These are phyloP conservation scores for Oophaga sylvatica DNA, from an alignment of 2,797 vertebrate species.

Conservation along the genomic window DNA sequence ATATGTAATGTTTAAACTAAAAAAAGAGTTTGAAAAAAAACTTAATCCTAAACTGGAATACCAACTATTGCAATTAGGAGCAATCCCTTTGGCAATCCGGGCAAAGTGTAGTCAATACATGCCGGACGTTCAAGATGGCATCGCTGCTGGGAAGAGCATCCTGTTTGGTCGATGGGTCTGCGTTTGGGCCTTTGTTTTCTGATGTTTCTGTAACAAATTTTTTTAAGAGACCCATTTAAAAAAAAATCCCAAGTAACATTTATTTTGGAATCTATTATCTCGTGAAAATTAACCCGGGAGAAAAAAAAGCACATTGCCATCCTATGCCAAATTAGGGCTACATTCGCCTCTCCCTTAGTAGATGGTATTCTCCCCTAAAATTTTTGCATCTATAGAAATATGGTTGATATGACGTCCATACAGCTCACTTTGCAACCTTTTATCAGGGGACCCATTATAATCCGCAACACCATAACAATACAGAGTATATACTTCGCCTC, in stretches of 20 bases:
- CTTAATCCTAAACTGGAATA: too few relatives aligned
- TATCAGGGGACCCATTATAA: background rate
- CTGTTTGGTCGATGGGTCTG: background rate
- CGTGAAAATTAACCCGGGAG: too few relatives aligned
- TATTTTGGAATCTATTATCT: background rate
- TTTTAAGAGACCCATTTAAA: background rate
- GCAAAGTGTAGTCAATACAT: conserved; percentile 94
- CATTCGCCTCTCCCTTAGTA: too few relatives aligned
- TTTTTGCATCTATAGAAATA: background rate
- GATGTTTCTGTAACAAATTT: conserved; percentile 74
- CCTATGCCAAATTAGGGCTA: too few relatives aligned
- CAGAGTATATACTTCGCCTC: background rate
- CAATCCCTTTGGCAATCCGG: conserved; percentile 94
- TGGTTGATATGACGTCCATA: background rate
- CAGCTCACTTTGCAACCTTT: background rate
- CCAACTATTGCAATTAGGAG: background rate
- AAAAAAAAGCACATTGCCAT: too few relatives aligned
- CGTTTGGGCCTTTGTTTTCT: conserved; percentile 52
- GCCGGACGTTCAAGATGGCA: conserved; percentile 92
- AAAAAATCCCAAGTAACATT: background rate
- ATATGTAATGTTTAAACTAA: too few relatives aligned
- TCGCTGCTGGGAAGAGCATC: conserved; percentile 82
- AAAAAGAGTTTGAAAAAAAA: too few relatives aligned
- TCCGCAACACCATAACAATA: background rate
- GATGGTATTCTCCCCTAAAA: background rate